Evolutionary conservation across 2,797 vertebrate genomes (phyloP), one percentile per base, ranked within the genome.

Genomic region (Amazona finschi): DNA sequence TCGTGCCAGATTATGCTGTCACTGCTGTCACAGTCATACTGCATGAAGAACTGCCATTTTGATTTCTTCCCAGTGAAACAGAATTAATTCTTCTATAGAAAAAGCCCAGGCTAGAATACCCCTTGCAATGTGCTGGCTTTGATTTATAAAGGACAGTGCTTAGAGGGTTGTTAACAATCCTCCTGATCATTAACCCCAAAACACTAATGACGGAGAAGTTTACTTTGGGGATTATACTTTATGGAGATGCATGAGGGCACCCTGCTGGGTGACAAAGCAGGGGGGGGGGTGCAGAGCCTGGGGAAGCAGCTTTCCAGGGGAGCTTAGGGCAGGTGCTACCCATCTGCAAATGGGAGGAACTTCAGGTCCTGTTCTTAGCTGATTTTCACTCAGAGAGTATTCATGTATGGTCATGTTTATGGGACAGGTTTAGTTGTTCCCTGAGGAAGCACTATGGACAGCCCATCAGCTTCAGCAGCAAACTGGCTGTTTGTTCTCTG

Each of bases 381-480:
- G 66, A 31, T 87, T 74, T 81, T 74, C 21, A 57, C n/a, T 11
- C 55, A 33, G 19, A 36, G 43, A 33, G 12, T 36, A 30, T 33
- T 69, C 27, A 22, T 15, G 30, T 70, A 25, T 22, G 20, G 20
- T 44, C 22, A 18, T 36, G 16, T 43, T 61, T 77, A n/a, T 6
- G 4, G 27, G 43, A 36, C 31, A 71, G 33, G 88, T 53, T 41
- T 67, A 67, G 16, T 44, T 58, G 33, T 61, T 70, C 73, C 30
- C 36, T 41, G 62, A 39, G n/a, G 76, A 92, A 72, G 22, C 14
- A 21, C 14, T 1, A 0, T 41, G 20, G 19, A 36, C 0, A 0
- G 18, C 15, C 15, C 18, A 39, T 77, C 41, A n/a, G 17, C 27
- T 89, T 76, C 79, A 64, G 10, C 16, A n/a, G 39, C 25, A 72